Percentiles rank a stretch among this genome's conserved stretches.
phyloP scores from a whole-genome alignment of 2,113 vertebrate species.

The Epinephelus lanceolatus region DNA sequence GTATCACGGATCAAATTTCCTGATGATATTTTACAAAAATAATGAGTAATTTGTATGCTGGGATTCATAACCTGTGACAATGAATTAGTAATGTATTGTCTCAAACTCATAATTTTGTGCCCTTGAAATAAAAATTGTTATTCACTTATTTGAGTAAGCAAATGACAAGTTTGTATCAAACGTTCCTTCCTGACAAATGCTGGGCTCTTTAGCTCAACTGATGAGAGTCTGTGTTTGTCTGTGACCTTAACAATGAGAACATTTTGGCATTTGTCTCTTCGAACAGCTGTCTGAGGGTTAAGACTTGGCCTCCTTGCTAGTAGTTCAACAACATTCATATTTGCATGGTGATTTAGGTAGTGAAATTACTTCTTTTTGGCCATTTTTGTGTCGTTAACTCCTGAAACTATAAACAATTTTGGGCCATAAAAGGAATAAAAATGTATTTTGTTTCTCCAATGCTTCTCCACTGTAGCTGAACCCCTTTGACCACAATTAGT shows the following conservation, averaged over 20 bases:
- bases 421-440: no score
- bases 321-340: no score
- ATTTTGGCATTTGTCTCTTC: background rate
- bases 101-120: background rate
- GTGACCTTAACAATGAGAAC: background rate
- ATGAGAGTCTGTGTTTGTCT: background rate
- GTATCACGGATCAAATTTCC: background rate
- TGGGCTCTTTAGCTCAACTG: background rate
- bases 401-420: no score
- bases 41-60: background rate
- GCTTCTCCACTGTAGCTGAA: no score
- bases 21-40: background rate
- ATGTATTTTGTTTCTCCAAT: no score
- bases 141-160: background rate
- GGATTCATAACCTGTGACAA: background rate
- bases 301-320: no score
- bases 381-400: no score
- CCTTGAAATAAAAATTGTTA: background rate
- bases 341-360: no score
- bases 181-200: no score
- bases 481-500: no score
- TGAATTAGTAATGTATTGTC: background rate
- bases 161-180: background rate
- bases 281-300: background rate
- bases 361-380: no score